These are phyloP conservation scores for Crossaster papposus DNA, from an alignment of 53 echinoderm and acorn worm species.

Conservation along the genomic window DNA sequence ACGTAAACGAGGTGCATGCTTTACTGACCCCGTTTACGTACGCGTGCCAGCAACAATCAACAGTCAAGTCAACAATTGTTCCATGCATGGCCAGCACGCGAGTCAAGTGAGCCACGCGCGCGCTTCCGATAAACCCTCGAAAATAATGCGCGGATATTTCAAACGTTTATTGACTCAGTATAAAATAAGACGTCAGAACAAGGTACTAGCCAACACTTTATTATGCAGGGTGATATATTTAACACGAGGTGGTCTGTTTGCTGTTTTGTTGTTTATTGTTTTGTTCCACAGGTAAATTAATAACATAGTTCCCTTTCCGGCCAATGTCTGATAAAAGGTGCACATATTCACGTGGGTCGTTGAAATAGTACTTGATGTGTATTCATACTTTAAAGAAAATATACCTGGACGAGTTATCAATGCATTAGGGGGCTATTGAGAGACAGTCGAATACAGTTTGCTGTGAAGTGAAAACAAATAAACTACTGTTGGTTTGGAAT, in stretches of 20 bases:
- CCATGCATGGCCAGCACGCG: constrained; percentile 25
- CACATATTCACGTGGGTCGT: constrained; percentile 21
- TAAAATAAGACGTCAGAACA: constrained; percentile 15
- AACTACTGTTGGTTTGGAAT: too few relatives aligned
- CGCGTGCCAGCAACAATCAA: constrained; percentile 18
- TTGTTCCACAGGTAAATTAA: background rate
- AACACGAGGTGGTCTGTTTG: background rate
- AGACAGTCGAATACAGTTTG: too few relatives aligned
- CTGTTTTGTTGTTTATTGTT: constrained; percentile 17
- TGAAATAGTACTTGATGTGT: background rate
- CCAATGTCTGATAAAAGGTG: background rate
- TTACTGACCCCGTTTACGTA: background rate
- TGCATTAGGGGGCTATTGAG: too few relatives aligned
- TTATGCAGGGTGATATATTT: background rate
- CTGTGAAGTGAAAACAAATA: too few relatives aligned
- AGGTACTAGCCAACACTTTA: constrained; percentile 3
- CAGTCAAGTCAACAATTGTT: background rate
- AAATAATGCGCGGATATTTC: background rate
- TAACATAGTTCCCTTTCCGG: background rate
- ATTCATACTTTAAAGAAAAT: background rate
- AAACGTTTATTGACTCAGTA: background rate
- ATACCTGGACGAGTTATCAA: background rate
- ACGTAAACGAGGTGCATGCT: background rate
- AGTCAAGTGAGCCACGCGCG: too few relatives aligned
- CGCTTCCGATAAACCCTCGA: background rate